Conservation (phyloP, 2,113 vertebrate species). For the Halcyon malimbica region DNA sequence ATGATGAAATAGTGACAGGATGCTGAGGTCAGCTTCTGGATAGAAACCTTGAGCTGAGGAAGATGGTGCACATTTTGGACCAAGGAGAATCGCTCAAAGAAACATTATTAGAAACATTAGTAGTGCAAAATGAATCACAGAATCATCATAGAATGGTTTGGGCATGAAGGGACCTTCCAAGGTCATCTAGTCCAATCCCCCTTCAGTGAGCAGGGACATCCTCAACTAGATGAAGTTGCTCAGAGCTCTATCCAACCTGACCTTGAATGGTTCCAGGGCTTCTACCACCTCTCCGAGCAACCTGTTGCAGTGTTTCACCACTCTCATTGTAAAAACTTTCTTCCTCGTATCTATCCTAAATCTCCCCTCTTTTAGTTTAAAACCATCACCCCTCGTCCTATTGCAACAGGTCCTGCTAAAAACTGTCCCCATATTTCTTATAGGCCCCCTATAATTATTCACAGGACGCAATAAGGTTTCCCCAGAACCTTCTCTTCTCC, state of each 20-base stretch:
- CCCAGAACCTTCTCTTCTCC: too few species aligned
- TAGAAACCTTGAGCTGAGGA: not conserved
- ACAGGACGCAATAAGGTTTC: too few species aligned
- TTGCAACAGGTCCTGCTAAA: not conserved
- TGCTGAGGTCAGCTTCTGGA: not conserved
- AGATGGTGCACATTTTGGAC: too few species aligned
- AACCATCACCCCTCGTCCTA: not conserved
- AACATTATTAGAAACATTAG: not conserved
- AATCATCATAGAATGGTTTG: not conserved
- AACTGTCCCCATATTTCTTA: not conserved
- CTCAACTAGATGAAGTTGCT: not conserved
- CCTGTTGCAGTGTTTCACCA: not conserved
- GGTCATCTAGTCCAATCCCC: not conserved
- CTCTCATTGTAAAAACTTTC: not conserved
- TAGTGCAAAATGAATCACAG: not conserved
- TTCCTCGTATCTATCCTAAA: not conserved
- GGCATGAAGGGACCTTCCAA: not conserved
- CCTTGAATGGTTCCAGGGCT: not conserved
- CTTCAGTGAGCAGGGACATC: not conserved
- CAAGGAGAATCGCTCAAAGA: fast-evolving
- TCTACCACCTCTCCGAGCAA: not conserved
- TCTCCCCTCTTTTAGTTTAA: not conserved
- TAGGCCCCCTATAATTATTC: not conserved
- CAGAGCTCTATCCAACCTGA: not conserved
- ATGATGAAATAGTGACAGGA: not conserved